Conservation (phyloP, 2,888 invertebrate species). For the Laspeyria flexula region DNA sequence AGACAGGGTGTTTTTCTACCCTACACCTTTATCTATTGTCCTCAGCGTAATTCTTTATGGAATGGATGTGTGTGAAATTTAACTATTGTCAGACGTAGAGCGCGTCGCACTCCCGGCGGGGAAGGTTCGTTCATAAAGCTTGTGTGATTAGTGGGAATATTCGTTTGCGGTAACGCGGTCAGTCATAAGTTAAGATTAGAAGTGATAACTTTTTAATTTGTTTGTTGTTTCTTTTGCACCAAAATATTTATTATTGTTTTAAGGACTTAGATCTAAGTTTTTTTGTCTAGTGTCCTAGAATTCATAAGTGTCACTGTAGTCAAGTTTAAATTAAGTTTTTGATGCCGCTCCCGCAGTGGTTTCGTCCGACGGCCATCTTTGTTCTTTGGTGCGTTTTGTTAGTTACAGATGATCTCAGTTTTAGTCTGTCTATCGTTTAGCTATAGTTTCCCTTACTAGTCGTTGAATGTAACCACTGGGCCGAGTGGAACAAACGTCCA, state of each 20-base stretch:
- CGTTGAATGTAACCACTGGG: conserved; percentile 61
- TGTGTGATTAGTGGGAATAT: conserved; percentile 81
- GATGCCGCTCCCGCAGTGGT: conserved; percentile 69
- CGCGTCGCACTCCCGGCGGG: conserved; percentile 52
- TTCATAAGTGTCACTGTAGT: conserved; percentile 84
- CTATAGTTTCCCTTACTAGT: conserved; percentile 44
- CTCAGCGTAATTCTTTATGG: conserved; percentile 78
- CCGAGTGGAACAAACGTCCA: conserved; percentile 82
- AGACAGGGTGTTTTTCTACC: conserved; percentile 64
- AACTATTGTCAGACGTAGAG: conserved; percentile 40
- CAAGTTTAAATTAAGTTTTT: conserved; percentile 78
- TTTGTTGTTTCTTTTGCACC: conserved; percentile 74
- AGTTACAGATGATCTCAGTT: conserved; percentile 68
- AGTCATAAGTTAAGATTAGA: conserved; percentile 70
- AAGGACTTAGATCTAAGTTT: conserved; percentile 80
- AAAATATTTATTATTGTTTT: conserved; percentile 78
- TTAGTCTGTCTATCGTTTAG: conserved; percentile 57
- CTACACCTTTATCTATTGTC: conserved; percentile 70
- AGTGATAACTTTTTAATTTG: conserved; percentile 65
- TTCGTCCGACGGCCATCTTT: conserved; percentile 50
- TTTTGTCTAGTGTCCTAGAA: conserved; percentile 81
- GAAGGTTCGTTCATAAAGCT: conserved; percentile 68
- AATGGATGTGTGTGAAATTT: conserved; percentile 77
- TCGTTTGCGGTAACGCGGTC: conserved; percentile 73
- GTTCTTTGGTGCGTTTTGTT: conserved; percentile 41